Base-by-base conservation (phyloP, 2,888 invertebrate species). In the Pheosia gnoma region DNA sequence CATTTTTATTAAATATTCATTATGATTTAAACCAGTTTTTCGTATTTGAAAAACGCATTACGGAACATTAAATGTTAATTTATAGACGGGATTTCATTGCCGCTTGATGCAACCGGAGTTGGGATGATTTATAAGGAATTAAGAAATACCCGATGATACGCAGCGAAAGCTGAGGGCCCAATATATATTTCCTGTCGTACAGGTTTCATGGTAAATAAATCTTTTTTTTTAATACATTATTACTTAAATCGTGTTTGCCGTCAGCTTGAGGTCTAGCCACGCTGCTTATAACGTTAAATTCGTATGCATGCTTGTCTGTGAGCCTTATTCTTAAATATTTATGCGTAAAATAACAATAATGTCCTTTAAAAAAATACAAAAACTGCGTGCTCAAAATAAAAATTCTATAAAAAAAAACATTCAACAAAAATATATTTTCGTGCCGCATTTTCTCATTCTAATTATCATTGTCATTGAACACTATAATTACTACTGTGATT, bases 1-100 rank as follows among this genome's bases (percentile, higher is more conserved):
- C 74, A 75, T 75, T 67, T 73, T 73, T 75, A 75, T 75, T 75
- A 71, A 75, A 72, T 65, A 68, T 72, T 69, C 68, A 68, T 74
- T 66, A 68, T 68, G 59, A 63, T 71, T 65, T 67, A 57, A 36
- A 62, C 59, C 59, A 61, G 63, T 71, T 65, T 70, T 62, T 56
- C 62, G 65, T 65, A 53, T 59, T 75, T 68, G 58, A 60, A 63
- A 61, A 62, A 56, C 55, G 61, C 41, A 58, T 62, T 67, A 45
- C 25, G 7, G 59, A 47, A 59, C 49, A 59, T 62, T 60, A 62
- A n/a, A 53, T 62, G 60, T 60, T 70, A 70, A 72, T 74, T 75
- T 75, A 71, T 71, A n/a, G 41, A n/a, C n/a, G 39, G 13, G 13
- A 56, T 41, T n/a, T 56, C 41, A 13, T 56, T 56, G 41, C 3